Conservation (phyloP, 2,888 invertebrate genomes). For the Pristionchus arcanus region DNA sequence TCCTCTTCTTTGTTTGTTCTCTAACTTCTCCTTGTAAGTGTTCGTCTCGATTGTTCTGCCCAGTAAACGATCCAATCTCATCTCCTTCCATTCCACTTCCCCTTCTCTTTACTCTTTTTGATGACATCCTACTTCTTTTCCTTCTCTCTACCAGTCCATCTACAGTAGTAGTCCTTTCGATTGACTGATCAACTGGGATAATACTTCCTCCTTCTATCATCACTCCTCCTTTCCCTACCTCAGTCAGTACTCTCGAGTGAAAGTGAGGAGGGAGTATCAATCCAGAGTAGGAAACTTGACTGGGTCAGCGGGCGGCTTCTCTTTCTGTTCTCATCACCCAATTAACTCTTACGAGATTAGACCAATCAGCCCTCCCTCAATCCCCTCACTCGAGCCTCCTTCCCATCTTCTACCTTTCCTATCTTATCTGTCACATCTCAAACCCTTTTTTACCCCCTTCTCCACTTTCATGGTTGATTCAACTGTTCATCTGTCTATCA, state of each 20-base stretch:
- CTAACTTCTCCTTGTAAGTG: slow-evolving; percentile 51
- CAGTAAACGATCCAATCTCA: slow-evolving; percentile 51
- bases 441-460: slow-evolving; percentile 7
- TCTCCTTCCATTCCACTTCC: slow-evolving; percentile 26
- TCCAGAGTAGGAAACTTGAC: slow-evolving; percentile 25
- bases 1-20: slow-evolving; percentile 39
- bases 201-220: neutral
- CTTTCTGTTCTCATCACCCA: slow-evolving; percentile 42
- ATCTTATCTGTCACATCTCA: slow-evolving; percentile 36
- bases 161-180: slow-evolving; percentile 34
- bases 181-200: slow-evolving; percentile 39
- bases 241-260: slow-evolving; percentile 39
- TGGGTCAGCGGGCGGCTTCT: slow-evolving; percentile 20
- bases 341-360: slow-evolving; percentile 19
- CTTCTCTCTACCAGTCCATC: slow-evolving; percentile 4
- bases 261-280: slow-evolving; percentile 41
- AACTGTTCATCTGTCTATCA: slow-evolving; percentile 44
- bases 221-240: slow-evolving; percentile 13
- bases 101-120: slow-evolving; percentile 1
- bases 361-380: slow-evolving; percentile 1
- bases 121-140: slow-evolving; percentile 10
- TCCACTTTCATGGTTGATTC: slow-evolving; percentile 12
- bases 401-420: slow-evolving; percentile 1
- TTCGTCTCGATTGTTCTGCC: slow-evolving; percentile 40
- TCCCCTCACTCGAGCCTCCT: neutral